Evolutionary conservation across 2,113 vertebrate genomes (phyloP).

Genomic region (Tachuris rubrigastra): DNA sequence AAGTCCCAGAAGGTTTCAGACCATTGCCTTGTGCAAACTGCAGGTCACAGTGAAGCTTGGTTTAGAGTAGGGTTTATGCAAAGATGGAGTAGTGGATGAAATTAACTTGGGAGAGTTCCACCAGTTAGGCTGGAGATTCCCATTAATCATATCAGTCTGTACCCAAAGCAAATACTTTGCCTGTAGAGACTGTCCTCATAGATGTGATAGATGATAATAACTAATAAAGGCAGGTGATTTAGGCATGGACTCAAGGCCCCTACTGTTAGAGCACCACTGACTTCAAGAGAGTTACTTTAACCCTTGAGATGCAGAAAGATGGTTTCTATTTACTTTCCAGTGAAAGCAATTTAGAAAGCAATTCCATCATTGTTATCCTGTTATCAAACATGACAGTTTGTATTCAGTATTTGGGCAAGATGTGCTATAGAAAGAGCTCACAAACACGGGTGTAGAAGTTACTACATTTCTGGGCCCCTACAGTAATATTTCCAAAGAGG

Average conservation of each 20-base stretch:
- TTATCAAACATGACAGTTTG: not conserved
- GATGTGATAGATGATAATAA: constrained; percentile 4
- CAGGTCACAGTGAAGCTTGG: not conserved
- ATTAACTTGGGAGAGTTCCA: not conserved
- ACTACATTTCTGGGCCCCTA: not conserved
- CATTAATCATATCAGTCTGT: not conserved
- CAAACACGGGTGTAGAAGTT: not conserved
- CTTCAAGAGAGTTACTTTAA: not conserved
- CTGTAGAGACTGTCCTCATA: not conserved
- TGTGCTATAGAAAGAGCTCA: not conserved
- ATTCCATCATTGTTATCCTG: not conserved
- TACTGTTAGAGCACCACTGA: not conserved
- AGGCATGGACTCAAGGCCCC: not conserved
- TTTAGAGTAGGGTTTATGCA: not conserved
- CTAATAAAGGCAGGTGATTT: constrained; percentile 17
- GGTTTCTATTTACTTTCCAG: not conserved
- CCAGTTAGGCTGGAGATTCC: not conserved
- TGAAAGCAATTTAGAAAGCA: not conserved
- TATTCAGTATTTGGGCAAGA: not conserved
- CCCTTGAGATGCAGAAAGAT: not conserved
- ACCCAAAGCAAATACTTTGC: not conserved
- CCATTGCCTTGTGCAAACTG: not conserved
- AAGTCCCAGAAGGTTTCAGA: not conserved
- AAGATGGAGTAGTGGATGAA: not conserved
- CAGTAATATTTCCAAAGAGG: not conserved